A percentile compares a stretch with the other conserved stretches of the same genome.
Conservation (phyloP, 2,888 invertebrate species). For the Machimus rusticus region DNA sequence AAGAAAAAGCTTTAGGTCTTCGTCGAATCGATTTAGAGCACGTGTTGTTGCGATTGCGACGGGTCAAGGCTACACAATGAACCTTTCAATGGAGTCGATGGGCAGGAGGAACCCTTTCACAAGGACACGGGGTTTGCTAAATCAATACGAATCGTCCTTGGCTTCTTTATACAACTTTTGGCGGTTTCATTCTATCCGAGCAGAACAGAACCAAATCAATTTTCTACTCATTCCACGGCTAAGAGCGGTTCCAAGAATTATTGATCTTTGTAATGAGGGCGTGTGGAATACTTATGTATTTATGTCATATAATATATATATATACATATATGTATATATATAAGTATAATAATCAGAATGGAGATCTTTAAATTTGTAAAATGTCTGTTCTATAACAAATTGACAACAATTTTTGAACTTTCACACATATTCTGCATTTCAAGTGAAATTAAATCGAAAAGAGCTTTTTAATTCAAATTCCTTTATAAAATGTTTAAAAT, state of each 20-base stretch:
- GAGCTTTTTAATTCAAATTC: too few species aligned
- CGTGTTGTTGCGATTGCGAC: not conserved
- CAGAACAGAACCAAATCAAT: not conserved
- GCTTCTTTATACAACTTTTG: not conserved
- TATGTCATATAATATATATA: not conserved
- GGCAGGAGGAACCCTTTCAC: not conserved
- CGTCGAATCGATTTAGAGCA: slow-evolving; percentile 39
- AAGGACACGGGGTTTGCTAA: slow-evolving; percentile 11
- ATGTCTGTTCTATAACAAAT: too few species aligned
- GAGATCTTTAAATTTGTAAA: too few species aligned
- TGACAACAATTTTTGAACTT: too few species aligned
- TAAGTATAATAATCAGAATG: too few species aligned
- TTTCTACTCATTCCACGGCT: not conserved
- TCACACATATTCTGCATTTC: too few species aligned
- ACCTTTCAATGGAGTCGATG: not conserved
- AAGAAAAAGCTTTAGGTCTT: slow-evolving; percentile 1
- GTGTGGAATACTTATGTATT: not conserved
- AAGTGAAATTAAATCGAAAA: too few species aligned
- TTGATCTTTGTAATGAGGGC: not conserved
- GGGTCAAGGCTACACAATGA: slow-evolving; percentile 40
- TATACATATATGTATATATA: too few species aligned
- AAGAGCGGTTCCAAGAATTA: not conserved
- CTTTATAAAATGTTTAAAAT: too few species aligned
- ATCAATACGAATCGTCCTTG: slow-evolving; percentile 15
- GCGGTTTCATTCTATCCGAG: not conserved